Conservation (phyloP, 2,113 vertebrate species). For the Passerina amoena region DNA sequence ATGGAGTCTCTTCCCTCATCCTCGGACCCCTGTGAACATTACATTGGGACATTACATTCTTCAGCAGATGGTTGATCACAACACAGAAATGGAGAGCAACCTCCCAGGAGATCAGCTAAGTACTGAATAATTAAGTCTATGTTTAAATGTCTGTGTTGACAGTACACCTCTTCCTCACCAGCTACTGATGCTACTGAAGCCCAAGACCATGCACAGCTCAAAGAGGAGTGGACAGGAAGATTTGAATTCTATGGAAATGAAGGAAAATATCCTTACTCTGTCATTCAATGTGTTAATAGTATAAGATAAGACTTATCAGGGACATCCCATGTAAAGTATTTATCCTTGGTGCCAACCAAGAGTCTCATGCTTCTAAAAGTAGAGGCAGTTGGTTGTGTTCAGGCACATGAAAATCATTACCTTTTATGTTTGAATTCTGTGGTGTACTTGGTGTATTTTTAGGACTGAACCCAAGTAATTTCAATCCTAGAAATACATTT, state of each 20-base stretch:
- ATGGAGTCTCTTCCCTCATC: too few species aligned
- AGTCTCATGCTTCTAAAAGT: not conserved
- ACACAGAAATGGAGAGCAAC: not conserved
- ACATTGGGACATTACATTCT: not conserved
- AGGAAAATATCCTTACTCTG: not conserved
- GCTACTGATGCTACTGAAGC: not conserved
- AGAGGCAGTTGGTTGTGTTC: not conserved
- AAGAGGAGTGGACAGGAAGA: not conserved
- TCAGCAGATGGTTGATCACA: not conserved
- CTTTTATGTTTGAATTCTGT: not conserved
- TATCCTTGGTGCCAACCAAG: not conserved
- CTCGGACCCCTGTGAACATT: too few species aligned
- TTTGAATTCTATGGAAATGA: not conserved
- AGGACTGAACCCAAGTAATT: not conserved
- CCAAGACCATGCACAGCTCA: not conserved
- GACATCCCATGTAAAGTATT: not conserved
- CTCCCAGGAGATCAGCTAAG: not conserved
- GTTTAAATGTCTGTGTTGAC: rapidly evolving
- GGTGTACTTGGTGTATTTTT: not conserved
- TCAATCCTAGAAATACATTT: not conserved
- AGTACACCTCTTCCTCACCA: not conserved
- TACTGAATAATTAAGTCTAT: not conserved
- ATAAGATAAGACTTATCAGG: not conserved
- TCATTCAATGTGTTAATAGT: not conserved
- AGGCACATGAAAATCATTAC: not conserved